Base-by-base conservation (phyloP, 1,140 invertebrate genomes). In the Melitaea cinxia region DNA sequence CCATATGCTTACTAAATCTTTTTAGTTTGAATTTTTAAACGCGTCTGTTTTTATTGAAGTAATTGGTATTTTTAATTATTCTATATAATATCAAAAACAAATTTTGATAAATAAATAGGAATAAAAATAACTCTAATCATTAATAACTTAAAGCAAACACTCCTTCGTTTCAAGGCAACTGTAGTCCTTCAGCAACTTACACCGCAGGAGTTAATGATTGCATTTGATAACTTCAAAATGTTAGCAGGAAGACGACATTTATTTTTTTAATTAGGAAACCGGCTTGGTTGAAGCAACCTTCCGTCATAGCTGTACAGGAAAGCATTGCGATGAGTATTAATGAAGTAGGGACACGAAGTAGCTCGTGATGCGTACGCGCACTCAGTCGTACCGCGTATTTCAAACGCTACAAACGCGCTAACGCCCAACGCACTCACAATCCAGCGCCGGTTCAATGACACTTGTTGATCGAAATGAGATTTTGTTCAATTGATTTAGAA, bases 251-350 rank as follows among this genome's bases (percentile, higher is more conserved):
- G 82, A 73, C 73, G 59, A 17, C 42, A 71, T 72, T 54, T 64
- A 77, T 84, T 86, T 87, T n/a, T 88, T 87, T 83, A 82, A 90
- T 87, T 85, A 90, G 85, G 84, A 90, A 90, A 87, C 85, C 77
- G 85, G 78, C 78, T 78, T 64, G 70, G 85, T 85, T 84, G 84
- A 88, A 88, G 80, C 80, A 78, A 78, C 82, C 82, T 90, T 90
- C 84, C 83, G 85, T 84, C 87, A 82, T 84, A 66, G 73, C 64
- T 71, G 65, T 74, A 78, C 87, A 88, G 84, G 83, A 81, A 87
- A 89, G 81, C 77, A 84, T 79, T 75, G 68, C 77, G 83, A 80
- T 82, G 80, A 79, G 78, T 83, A 83, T 83, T 89, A 89, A 89
- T 88, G 80, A 87, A 83, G 73, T 73, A 68, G 72, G 75, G 65